Evolutionary conservation across 2,888 invertebrate genomes (phyloP).

Genomic region (Ferdinandea cuprea): DNA sequence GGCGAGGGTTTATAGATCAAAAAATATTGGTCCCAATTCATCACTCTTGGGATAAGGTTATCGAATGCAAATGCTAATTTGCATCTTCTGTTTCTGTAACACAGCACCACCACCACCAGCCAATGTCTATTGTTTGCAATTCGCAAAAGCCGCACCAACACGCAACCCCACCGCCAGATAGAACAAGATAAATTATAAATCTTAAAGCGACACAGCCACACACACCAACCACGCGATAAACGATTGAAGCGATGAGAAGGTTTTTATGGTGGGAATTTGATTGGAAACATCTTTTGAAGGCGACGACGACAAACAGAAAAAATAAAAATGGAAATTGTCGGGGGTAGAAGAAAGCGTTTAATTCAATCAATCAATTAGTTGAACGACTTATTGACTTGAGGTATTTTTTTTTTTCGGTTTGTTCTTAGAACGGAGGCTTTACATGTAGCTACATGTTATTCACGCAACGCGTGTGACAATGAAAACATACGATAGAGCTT

Average conservation of each 20-base stretch:
- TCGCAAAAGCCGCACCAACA: neutral
- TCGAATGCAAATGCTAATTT: conserved; percentile 57
- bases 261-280: conserved; percentile 53
- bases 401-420: conserved; percentile 19
- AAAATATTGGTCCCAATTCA: conserved; percentile 50
- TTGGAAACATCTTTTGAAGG: conserved; percentile 58
- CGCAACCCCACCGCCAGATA: neutral
- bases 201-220: conserved; percentile 53
- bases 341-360: conserved; percentile 67
- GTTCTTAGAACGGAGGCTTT: neutral
- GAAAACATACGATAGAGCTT: neutral
- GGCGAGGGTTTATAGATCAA: conserved; percentile 38
- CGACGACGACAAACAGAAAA: neutral
- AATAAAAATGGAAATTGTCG: conserved; percentile 27
- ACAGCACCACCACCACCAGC: too few relatives aligned
- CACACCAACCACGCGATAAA: conserved; percentile 51
- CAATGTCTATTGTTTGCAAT: conserved; percentile 35
- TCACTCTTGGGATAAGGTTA: conserved; percentile 53
- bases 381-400: conserved; percentile 66
- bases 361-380: conserved; percentile 73
- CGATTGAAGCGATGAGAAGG: conserved; percentile 24
- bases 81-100: conserved; percentile 30
- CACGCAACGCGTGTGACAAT: conserved; percentile 28
- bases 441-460: neutral
- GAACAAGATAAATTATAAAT: conserved; percentile 65